Evolutionary conservation across 2,797 vertebrate species (phyloP).

Genomic region (Champsocephalus esox): DNA sequence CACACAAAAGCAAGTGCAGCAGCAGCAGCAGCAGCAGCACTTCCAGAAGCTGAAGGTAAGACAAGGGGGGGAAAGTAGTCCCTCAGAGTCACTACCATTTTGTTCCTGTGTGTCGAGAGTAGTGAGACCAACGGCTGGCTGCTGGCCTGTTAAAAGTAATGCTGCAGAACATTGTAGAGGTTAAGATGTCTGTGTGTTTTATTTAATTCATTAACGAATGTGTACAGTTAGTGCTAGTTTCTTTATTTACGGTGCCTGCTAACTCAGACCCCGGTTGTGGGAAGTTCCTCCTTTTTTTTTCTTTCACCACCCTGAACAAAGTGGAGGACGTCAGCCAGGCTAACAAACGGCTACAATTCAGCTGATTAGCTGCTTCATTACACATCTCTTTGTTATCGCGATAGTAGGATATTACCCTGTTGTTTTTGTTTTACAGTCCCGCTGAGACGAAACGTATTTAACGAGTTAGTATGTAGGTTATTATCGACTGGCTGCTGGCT

Average conservation of each 20-base stretch:
- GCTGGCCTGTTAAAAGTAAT: conserved; percentile 80
- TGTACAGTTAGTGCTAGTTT: conserved; percentile 65
- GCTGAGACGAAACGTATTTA: conserved; percentile 55
- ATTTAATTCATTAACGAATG: conserved; percentile 35
- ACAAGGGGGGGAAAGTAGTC: conserved; percentile 78
- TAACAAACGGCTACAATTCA: conserved; percentile 70
- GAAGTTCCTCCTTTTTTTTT: conserved; percentile 79
- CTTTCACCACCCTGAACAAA: conserved; percentile 78
- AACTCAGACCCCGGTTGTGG: conserved; percentile 71
- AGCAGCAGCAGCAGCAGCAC: conserved; percentile 91
- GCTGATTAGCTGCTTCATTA: conserved; percentile 70
- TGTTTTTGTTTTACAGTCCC: conserved; percentile 26
- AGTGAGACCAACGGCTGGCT: conserved; percentile 73
- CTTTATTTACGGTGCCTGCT: conserved; percentile 61
- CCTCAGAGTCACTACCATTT: conserved; percentile 83
- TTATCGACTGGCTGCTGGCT: conserved; percentile 68
- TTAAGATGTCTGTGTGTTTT: no score
- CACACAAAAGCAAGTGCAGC: conserved; percentile 88
- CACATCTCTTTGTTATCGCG: conserved; percentile 68
- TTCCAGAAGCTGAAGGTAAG: conserved; percentile 91
- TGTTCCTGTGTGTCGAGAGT: conserved; percentile 76
- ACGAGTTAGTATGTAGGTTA: conserved; percentile 55
- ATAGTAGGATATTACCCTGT: conserved; percentile 31
- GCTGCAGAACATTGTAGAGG: conserved; percentile 41
- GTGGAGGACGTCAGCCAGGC: conserved; percentile 79